These are phyloP conservation scores for Irena cyanogastra DNA, from an alignment of 2,113 vertebrate genomes.

Conservation along the genomic window DNA sequence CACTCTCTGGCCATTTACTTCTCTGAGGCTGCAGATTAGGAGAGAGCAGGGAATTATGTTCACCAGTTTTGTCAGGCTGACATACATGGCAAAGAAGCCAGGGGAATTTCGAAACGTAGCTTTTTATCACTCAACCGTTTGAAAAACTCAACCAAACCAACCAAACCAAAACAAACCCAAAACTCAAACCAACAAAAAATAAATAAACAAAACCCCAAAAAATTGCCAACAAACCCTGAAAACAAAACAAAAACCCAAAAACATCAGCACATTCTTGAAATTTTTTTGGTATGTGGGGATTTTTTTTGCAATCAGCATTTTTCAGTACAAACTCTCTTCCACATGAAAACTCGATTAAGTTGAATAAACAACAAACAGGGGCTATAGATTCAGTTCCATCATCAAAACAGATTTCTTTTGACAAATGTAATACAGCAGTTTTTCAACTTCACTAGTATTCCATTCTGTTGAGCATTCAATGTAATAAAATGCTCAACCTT, in stretches of 20 bases:
- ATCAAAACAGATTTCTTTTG: background rate
- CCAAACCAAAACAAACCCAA: background rate
- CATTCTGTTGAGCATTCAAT: background rate
- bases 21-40: background rate
- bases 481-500: background rate
- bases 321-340: background rate
- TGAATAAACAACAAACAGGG: background rate
- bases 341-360: background rate
- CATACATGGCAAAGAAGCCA: background rate
- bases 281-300: background rate
- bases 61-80: background rate
- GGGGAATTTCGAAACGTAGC: background rate
- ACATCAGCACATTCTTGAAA: background rate
- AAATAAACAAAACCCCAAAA: background rate
- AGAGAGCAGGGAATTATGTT: background rate
- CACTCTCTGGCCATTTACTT: background rate
- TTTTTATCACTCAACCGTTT: background rate
- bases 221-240: background rate
- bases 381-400: background rate
- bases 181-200: no score
- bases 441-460: background rate
- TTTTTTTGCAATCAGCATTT: background rate
- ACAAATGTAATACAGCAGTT: background rate
- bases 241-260: no score
- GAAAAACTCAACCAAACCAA: background rate